Base-by-base conservation (phyloP, 2,797 vertebrate genomes). In the Calcarius lapponicus region DNA sequence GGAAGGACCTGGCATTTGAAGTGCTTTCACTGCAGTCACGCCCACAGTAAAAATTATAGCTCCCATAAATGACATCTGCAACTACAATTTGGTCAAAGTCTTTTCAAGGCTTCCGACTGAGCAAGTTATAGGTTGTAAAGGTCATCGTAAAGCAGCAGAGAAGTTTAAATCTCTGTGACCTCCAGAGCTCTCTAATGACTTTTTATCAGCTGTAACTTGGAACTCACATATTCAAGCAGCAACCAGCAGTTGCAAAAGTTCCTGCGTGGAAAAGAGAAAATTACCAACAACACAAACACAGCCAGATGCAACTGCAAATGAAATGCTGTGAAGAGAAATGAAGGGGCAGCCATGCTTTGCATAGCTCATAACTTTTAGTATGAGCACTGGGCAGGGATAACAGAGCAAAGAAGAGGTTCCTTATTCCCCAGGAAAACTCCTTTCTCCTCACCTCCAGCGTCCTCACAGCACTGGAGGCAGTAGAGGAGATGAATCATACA, bases 11-110 rank as follows among this genome's bases (percentile, higher is more conserved):
- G 92, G 78, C 67, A 82, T 17, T 45, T 92, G 45, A 81, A 85
- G 24, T 36, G 78, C 86, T 93, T 43, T 65, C 85, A 64, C 71
- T 47, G 72, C 92, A 50, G 78, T 80, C 60, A 1, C 38, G 0
- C 88, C 95, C 93, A 85, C 86, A 85, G 81, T 93, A 94, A 96
- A 92, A 94, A 70, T 92, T 96, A 95, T 8, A 82, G 92, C 28
- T 64, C 64, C 92, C 80, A 80, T 93, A 95, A 93, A 97, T 73
- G 78, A 92, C 84, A 87, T 5, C 25, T 5, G 13, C 57, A 85
- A 61, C 67, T 80, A 15, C 29, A 67, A 73, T 65, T 74, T 58
- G 93, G 81, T 91, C 90, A 92, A 96, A 93, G 95, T 95, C 95
- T 92, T 93, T 87, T 80, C 69, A 88, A 93, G 74, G 73, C 38